phyloP scores from a whole-genome alignment of 2,888 invertebrate genomes.

The Tortricodes alternella region DNA sequence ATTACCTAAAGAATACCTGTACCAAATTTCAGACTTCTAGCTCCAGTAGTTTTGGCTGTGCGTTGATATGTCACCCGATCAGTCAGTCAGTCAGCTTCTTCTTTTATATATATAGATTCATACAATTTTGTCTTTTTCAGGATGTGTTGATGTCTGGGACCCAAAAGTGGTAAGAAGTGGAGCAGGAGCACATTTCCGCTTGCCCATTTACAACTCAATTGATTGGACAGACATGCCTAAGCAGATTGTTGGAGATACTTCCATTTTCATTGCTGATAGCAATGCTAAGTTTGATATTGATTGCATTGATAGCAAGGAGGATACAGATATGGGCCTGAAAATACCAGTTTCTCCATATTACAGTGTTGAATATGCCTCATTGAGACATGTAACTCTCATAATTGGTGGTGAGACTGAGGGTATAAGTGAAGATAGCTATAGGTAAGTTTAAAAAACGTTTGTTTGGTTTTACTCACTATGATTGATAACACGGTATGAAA shows the following conservation, averaged over 20 bases:
- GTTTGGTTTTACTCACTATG: too few relatives aligned
- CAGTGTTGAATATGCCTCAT: slow-evolving; percentile 78
- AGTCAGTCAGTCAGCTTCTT: too few relatives aligned
- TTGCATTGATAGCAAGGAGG: slow-evolving; percentile 29
- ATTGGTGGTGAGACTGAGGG: slow-evolving; percentile 96
- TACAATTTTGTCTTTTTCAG: slow-evolving; percentile 61
- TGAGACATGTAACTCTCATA: slow-evolving; percentile 85
- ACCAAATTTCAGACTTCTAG: too few relatives aligned
- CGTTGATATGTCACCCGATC: too few relatives aligned
- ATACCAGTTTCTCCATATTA: slow-evolving; percentile 86
- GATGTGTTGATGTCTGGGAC: slow-evolving; percentile 95
- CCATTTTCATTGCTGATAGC: slow-evolving; percentile 87
- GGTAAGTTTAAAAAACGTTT: slow-evolving; percentile 54
- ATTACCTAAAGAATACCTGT: too few relatives aligned
- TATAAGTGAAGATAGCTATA: slow-evolving; percentile 88
- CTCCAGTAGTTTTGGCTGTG: too few relatives aligned
- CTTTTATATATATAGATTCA: neutral
- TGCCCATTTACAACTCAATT: slow-evolving; percentile 86
- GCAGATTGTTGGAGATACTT: slow-evolving; percentile 71
- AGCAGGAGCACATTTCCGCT: slow-evolving; percentile 92
- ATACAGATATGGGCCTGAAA: slow-evolving; percentile 36
- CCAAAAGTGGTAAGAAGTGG: slow-evolving; percentile 92
- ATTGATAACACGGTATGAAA: too few relatives aligned
- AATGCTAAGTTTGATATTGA: slow-evolving; percentile 56
- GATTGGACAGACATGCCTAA: slow-evolving; percentile 85